Base-by-base conservation (phyloP, 2,888 invertebrate genomes). In the Leptopilina syphax region DNA sequence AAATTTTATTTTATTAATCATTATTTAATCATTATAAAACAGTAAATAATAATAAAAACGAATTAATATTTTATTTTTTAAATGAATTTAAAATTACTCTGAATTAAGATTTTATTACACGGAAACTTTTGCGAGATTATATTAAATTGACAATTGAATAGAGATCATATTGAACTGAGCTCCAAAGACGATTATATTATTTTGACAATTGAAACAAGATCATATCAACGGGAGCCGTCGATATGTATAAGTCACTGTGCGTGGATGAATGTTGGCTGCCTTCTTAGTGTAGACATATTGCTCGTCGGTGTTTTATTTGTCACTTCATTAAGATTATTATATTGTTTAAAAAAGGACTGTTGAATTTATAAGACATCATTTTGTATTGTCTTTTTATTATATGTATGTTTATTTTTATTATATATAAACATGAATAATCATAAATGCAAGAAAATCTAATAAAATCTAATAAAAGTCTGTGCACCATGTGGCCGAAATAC, bases 401-500 rank as follows among this genome's bases (percentile, higher is more conserved):
- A 54, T 54, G 54, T 54, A 54, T 54, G 54, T 54, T 2, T 54
- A 54, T 54, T 54, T 54, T 12, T 12, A 54, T 54, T 54, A 54
- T 54, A 54, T 54, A 54, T 54, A 54, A 54, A 54, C 54, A 54
- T 54, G 54, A 54, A 12, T 54, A 9, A 54, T 54, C 1, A 54
- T 76, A 76, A 60, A 63, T 76, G 76, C 34, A n/a, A n/a, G 13
- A 54, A 18, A 60, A 76, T 60, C 57, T n/a, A 76, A 50, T 24
- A 76, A 34, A 76, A 76, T 57, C 54, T 60, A 76, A 60, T 57
- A 57, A 76, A 76, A 57, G 60, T 76, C 34, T 76, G 76, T 57
- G 76, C 60, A 60, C 60, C 24, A 41, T 76, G 60, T 60, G 76
- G 57, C 13, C 18, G 60, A 76, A 27, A 60, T 57, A 60, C 60